These are phyloP conservation scores for Cherax quadricarinatus DNA, from an alignment of 1,140 invertebrate species.

Conservation along the genomic window DNA sequence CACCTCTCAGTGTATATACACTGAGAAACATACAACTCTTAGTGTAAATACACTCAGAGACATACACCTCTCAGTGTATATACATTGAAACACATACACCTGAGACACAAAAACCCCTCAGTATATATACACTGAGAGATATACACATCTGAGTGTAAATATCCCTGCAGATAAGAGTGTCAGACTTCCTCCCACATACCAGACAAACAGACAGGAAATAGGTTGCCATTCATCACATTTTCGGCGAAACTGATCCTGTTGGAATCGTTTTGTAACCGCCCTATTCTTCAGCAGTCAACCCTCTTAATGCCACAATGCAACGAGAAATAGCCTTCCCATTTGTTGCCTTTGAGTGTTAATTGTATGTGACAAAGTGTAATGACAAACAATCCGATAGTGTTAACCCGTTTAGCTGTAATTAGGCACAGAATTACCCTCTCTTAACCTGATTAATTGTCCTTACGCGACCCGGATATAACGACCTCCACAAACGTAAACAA, in stretches of 20 bases:
- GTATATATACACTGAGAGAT: too few species aligned
- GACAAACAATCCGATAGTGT: not conserved
- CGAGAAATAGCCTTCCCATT: slow-evolving; percentile 2
- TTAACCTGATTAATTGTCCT: slow-evolving; percentile 13
- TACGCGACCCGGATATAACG: not conserved
- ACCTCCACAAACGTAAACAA: not conserved
- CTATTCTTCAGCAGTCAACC: not conserved
- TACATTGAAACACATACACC: too few species aligned
- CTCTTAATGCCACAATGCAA: slow-evolving; percentile 12
- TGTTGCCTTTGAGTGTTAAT: slow-evolving; percentile 5
- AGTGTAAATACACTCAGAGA: too few species aligned
- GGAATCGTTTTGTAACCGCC: slow-evolving; percentile 21
- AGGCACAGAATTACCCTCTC: not conserved
- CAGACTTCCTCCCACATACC: not conserved
- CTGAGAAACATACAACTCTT: too few species aligned
- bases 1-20: too few species aligned
- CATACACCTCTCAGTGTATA: too few species aligned
- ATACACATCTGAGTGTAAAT: too few species aligned
- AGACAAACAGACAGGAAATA: slow-evolving; percentile 6
- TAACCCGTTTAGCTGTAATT: slow-evolving; percentile 24
- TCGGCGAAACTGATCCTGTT: not conserved
- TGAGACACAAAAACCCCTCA: too few species aligned
- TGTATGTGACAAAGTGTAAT: slow-evolving; percentile 17
- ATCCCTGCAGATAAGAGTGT: too few species aligned
- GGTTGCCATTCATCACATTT: not conserved